Conservation (phyloP, 2,888 invertebrate species). For the Apotomis turbidana region DNA sequence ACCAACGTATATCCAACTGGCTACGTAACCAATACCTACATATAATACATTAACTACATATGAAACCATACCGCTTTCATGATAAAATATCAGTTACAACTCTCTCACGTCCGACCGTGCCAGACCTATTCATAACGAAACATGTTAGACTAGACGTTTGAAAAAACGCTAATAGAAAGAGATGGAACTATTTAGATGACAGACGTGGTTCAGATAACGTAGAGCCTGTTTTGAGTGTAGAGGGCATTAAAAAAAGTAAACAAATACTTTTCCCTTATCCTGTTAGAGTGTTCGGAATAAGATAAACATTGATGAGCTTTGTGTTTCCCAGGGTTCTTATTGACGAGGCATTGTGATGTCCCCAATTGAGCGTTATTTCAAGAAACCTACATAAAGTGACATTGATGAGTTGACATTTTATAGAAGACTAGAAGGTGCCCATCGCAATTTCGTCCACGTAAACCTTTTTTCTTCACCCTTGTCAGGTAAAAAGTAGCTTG, state of each 20-base stretch:
- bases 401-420: too few relatives aligned
- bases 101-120: slow-evolving; percentile 3
- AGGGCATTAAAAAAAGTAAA: slow-evolving; percentile 64
- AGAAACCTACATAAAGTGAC: too few relatives aligned
- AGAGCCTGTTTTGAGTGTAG: slow-evolving; percentile 58
- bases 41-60: slow-evolving; percentile 14
- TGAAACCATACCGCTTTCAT: slow-evolving; percentile 43
- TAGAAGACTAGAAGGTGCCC: too few relatives aligned
- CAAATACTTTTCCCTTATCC: slow-evolving; percentile 46
- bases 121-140: slow-evolving; percentile 43
- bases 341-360: too few relatives aligned
- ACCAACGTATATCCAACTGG: slow-evolving; percentile 59
- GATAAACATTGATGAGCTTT: slow-evolving; percentile 21
- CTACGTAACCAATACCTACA: slow-evolving; percentile 43
- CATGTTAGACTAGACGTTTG: slow-evolving; percentile 46
- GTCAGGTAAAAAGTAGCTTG: too few relatives aligned
- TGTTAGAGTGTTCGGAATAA: slow-evolving; percentile 24
- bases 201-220: slow-evolving; percentile 62
- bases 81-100: slow-evolving; percentile 29
- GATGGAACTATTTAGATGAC: slow-evolving; percentile 58
- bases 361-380: too few relatives aligned
- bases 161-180: slow-evolving; percentile 41
- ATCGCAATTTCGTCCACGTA: too few relatives aligned
- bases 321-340: not conserved
- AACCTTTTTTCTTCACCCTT: too few relatives aligned